Base-by-base conservation (phyloP, 2,888 invertebrate species). In the Polymixis lichenea region DNA sequence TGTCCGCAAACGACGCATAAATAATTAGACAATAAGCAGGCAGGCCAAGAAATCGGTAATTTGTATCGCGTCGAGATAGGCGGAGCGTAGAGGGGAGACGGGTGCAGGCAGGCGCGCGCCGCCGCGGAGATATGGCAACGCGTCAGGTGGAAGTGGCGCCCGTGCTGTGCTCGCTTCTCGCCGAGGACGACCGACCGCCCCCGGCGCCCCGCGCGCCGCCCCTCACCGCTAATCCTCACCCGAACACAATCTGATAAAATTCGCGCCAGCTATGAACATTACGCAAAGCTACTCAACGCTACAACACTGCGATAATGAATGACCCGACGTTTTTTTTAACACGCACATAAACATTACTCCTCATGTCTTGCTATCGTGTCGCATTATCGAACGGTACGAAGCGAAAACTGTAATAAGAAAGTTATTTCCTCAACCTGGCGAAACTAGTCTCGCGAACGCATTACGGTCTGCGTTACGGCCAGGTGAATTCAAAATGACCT, bases 401-500 rank as follows among this genome's bases (percentile, higher is more conserved):
- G 90, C 92, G 91, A 93, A 92, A 93, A 94, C 93, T 93, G 93
- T 94, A 94, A 93, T 94, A 96, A 94, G 96, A 96, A 96, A 96
- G 96, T 95, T 95, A 96, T 96, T 96, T 95, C 95, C 94, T 95
- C 95, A 94, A 95, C 93, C 95, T 94, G 95, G 96, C 96, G 93
- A 96, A 96, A 96, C 96, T 96, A 96, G 96, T 95, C 95, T 94
- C 91, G 95, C 95, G 93, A 95, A 96, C 95, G 94, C 94, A 95
- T 96, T 96, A 96, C 95, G 93, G 95, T 94, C 93, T 93, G 94
- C 94, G 95, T 95, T 95, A 95, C 94, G 93, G 95, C 95, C 96
- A 95, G 95, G 95, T 96, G 95, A 95, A 96, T 95, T 94, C 92
- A 96, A 96, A 96, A 96, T 96, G 96, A 96, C 96, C 96, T 96